These are phyloP conservation scores for Heliopora coerulea DNA, from an alignment of 92 coral and sea anemone genomes.

Conservation along the genomic window DNA sequence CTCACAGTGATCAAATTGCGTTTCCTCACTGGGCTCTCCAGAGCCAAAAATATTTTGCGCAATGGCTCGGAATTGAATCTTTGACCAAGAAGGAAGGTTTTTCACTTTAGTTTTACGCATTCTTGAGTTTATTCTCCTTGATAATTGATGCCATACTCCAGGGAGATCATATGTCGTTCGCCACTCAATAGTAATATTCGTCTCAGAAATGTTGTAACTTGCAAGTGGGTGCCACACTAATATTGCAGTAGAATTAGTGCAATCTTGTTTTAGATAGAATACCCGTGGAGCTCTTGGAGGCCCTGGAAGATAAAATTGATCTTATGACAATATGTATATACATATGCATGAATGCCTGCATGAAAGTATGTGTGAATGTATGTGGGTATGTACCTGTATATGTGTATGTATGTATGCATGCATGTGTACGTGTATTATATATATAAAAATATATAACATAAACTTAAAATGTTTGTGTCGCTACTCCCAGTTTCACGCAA, in stretches of 20 bases:
- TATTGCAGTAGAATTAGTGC: conserved; percentile 22
- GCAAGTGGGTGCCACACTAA: conserved; percentile 3
- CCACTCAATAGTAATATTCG: conserved; percentile 35
- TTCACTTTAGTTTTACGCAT: conserved; percentile 23
- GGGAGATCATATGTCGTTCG: conserved; percentile 16
- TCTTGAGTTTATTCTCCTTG: background rate
- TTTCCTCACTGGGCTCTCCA: conserved; percentile 8
- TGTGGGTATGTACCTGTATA: too few species aligned
- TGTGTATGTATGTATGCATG: too few species aligned
- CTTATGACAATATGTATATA: too few species aligned
- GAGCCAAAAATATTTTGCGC: conserved; percentile 16
- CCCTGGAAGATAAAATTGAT: conserved; percentile 19
- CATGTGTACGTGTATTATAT: too few species aligned
- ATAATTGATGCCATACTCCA: conserved; percentile 1
- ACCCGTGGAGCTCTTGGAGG: conserved; percentile 19
- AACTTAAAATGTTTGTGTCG: too few species aligned
- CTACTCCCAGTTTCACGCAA: too few species aligned
- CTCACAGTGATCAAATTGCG: conserved; percentile 13
- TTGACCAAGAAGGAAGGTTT: conserved; percentile 27
- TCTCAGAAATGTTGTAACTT: conserved; percentile 4
- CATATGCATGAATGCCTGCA: too few species aligned
- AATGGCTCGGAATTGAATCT: conserved; percentile 21
- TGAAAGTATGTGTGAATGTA: too few species aligned
- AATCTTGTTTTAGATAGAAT: background rate
- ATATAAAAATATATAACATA: too few species aligned